Base-by-base conservation (phyloP, 2,113 vertebrate genomes). In the Anser brachyrhynchus region DNA sequence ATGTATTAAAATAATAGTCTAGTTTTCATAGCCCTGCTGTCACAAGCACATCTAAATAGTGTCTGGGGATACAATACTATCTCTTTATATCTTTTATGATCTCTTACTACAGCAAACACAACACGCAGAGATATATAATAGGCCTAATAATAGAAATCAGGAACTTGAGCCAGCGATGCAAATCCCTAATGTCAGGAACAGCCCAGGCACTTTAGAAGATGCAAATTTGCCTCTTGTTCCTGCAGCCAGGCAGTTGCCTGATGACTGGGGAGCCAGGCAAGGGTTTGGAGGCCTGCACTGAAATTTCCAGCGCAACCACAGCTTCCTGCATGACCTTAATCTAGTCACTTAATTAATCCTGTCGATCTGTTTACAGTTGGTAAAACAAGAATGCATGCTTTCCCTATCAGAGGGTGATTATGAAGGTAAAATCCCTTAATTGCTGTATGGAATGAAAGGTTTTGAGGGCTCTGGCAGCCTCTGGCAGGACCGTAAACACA, bases 221-320 rank as follows among this genome's bases (percentile, higher is more conserved):
- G 55, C 85, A 94, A 88, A 94, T 88, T 69, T 89, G 58, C 54
- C 58, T 88, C 69, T 70, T 67, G n/a, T 35, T 89, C 66, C 19
- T 46, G 13, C 67, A 86, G 57, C 57, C 69, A 92, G 65, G 71
- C 67, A n/a, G 62, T 0, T 4, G 4, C 75, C 21, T 0, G 2
- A 58, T 15, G 58, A 39, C 8, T 10, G 21, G 65, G 44, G 61
- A 92, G 41, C 23, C 65, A 66, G 44, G 79, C 67, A 57, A 66
- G 77, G 62, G 54, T 69, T 89, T 79, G 52, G 41, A 74, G 55
- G 21, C 39, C 59, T 10, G 16, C 44, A 8, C 33, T 41, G 3
- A 44, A 76, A 74, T 44, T 88, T 84, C 92, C 85, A 74, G 67
- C 21, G 59, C 75, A 77, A 13, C 82, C 93, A 86, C 95, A 96